A percentile compares a stretch with the other conserved stretches of the same genome.
Conservation (phyloP, 1,140 invertebrate species). For the Pseudoatta argentina region DNA sequence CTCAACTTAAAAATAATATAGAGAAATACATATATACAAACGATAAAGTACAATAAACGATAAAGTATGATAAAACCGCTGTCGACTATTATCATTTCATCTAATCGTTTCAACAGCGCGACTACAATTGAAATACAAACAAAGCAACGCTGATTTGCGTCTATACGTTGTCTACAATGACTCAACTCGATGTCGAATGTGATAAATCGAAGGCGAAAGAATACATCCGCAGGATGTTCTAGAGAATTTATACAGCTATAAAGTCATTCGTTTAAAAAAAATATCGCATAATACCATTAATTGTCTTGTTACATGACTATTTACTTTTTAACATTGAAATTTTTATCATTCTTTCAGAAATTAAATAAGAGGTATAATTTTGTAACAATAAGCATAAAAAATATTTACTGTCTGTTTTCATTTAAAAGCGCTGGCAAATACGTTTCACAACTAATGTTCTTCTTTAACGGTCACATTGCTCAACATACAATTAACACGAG, state of each 20-base stretch:
- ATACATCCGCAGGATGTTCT: neutral
- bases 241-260: neutral
- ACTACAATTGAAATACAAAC: neutral
- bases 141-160: neutral
- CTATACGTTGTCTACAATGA: neutral
- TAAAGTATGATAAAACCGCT: neutral
- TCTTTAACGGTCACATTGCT: neutral
- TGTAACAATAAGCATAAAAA: neutral
- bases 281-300: neutral
- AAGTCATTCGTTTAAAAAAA: neutral
- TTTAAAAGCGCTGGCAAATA: neutral
- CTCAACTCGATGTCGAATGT: neutral
- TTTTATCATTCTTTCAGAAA: neutral
- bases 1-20: neutral
- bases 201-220: neutral
- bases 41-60: neutral
- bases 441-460: neutral
- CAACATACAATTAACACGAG: conserved; percentile 74
- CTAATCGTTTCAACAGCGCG: neutral
- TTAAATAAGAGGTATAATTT: neutral
- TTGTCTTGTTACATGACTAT: neutral
- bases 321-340: neutral
- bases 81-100: conserved; percentile 12
- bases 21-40: neutral
- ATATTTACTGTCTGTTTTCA: neutral